Percentiles rank a stretch among this genome's conserved stretches.
These are phyloP conservation scores for Himalopsyche kuldschensis DNA, from an alignment of 2,888 invertebrate species.

Conservation along the genomic window DNA sequence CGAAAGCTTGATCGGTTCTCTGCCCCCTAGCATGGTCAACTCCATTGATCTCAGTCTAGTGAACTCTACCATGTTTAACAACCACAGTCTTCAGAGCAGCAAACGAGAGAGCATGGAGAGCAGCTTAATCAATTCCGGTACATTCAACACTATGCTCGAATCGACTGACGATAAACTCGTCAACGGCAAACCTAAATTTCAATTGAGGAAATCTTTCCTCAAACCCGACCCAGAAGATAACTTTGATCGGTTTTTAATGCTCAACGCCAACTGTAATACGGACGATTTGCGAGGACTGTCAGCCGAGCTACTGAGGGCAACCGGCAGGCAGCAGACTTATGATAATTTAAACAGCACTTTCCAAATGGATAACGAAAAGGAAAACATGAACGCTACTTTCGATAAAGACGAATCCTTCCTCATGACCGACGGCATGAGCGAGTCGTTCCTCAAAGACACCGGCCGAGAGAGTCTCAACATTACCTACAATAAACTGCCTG, in stretches of 20 bases:
- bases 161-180: slow-evolving; percentile 32
- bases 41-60: slow-evolving; percentile 55
- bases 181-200: slow-evolving; percentile 36
- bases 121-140: slow-evolving; percentile 37
- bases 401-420: slow-evolving; percentile 53
- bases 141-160: slow-evolving; percentile 34
- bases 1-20: slow-evolving; percentile 54
- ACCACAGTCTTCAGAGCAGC: background rate
- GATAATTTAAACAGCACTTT: slow-evolving; percentile 21
- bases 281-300: slow-evolving; percentile 35
- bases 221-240: slow-evolving; percentile 34
- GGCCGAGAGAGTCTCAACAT: slow-evolving; percentile 46
- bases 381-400: slow-evolving; percentile 50
- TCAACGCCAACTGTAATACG: slow-evolving; percentile 36
- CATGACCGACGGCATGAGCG: slow-evolving; percentile 45
- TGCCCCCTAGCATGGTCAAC: slow-evolving; percentile 55
- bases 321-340: slow-evolving; percentile 11
- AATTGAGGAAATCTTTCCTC: slow-evolving; percentile 35
- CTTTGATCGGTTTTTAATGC: slow-evolving; percentile 29
- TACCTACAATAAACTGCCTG: slow-evolving; percentile 50
- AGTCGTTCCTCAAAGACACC: slow-evolving; percentile 46
- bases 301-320: slow-evolving; percentile 22
- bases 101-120: slow-evolving; percentile 33
- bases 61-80: slow-evolving; percentile 53
- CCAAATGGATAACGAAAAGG: slow-evolving; percentile 51